A percentile compares a stretch with the other conserved stretches of the same genome.
phyloP scores from a whole-genome alignment of 2,797 vertebrate genomes.

The Premnoplex brunnescens region DNA sequence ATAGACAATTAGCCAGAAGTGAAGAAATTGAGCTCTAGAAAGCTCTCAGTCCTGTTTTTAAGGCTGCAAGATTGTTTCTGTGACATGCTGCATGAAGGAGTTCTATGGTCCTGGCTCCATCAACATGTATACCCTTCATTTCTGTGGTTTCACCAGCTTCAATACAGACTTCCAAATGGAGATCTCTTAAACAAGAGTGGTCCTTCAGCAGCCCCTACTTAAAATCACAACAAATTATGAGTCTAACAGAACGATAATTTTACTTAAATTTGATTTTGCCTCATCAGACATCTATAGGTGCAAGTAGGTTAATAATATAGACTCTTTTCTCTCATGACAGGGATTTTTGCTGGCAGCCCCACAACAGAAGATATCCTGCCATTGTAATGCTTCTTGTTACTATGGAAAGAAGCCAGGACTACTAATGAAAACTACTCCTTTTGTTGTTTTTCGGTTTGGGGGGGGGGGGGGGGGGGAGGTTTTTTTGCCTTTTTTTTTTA shows the following conservation, averaged over 20 bases:
- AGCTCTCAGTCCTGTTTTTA: background rate
- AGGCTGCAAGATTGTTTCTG: background rate
- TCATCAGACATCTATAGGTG: background rate
- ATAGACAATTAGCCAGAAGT: background rate
- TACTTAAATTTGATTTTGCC: background rate
- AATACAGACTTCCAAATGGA: background rate
- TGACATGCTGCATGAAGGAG: background rate
- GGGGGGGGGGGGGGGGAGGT: no score
- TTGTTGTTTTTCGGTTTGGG: no score
- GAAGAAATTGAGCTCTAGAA: background rate
- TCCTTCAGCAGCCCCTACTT: background rate
- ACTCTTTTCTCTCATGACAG: background rate
- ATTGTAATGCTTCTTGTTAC: slow-evolving; percentile 67
- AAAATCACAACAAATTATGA: background rate
- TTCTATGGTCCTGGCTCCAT: rapidly evolving
- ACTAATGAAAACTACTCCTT: slow-evolving; percentile 33
- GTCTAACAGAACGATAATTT: background rate
- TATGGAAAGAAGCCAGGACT: slow-evolving; percentile 42
- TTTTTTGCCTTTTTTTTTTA: background rate
- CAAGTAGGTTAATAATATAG: background rate
- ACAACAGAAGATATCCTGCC: background rate
- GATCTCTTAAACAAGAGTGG: background rate
- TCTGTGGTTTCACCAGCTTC: background rate
- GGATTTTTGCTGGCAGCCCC: slow-evolving; percentile 17
- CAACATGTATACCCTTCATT: background rate